Percentiles rank a stretch among this genome's conserved stretches.
Evolutionary conservation across 2,797 vertebrate species (phyloP).

Genomic region (Dermochelys coriacea): DNA sequence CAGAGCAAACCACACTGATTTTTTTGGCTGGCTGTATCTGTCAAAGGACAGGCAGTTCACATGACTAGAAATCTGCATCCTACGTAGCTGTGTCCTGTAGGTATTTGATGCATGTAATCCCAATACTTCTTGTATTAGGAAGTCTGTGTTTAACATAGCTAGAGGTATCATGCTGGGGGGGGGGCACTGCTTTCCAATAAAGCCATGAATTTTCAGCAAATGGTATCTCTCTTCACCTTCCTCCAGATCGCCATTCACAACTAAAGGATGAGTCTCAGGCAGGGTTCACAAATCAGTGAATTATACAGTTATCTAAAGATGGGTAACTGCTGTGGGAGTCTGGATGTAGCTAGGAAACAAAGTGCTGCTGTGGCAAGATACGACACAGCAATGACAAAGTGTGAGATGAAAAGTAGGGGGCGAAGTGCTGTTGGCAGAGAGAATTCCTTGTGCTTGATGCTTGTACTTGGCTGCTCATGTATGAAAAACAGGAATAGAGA

Average conservation of each 20-base stretch:
- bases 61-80: neutral
- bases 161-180: neutral
- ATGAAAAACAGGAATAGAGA: neutral
- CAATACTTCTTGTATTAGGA: neutral
- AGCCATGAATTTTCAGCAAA: fast-evolving
- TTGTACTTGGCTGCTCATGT: neutral
- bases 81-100: neutral
- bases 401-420: neutral
- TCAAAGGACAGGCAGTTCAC: neutral
- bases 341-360: neutral
- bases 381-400: neutral
- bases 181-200: neutral
- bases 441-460: fast-evolving
- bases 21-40: neutral
- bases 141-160: neutral
- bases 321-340: neutral
- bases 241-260: neutral
- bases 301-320: fast-evolving
- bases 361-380: neutral
- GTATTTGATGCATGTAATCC: neutral
- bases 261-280: neutral
- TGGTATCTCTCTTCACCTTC: neutral
- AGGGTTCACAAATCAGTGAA: neutral
- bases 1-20: neutral
- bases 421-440: neutral